These are phyloP conservation scores for Etia nguti DNA, from an alignment of 2,113 vertebrate species.

Conservation along the genomic window DNA sequence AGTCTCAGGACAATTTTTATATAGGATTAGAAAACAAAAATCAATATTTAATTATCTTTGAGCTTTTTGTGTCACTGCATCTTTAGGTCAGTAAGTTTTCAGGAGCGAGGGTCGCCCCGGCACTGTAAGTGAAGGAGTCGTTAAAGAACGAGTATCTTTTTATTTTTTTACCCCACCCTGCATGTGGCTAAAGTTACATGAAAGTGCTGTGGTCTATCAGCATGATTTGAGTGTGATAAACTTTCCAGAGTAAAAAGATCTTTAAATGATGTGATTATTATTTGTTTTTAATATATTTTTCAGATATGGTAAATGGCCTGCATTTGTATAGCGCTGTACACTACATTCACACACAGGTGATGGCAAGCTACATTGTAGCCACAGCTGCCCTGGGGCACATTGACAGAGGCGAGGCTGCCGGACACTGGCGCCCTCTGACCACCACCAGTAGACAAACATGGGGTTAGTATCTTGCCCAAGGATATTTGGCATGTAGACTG, in stretches of 20 bases:
- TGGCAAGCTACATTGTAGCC: too few relatives aligned
- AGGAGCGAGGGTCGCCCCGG: conserved; percentile 63
- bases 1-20: conserved; percentile 99
- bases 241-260: neutral
- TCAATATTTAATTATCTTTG: conserved; percentile 99
- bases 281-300: too few relatives aligned
- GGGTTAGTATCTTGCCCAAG: too few relatives aligned
- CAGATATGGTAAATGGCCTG: too few relatives aligned
- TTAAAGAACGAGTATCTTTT: conserved; percentile 78
- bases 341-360: too few relatives aligned
- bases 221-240: neutral
- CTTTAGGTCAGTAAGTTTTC: conserved; percentile 91
- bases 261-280: neutral
- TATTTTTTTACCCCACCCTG: conserved; percentile 46
- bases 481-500: too few relatives aligned
- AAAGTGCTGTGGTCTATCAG: neutral
- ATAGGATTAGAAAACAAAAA: conserved; percentile 99
- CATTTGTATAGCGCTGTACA: too few relatives aligned
- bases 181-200: conserved; percentile 68
- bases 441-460: too few relatives aligned
- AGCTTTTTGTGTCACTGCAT: conserved; percentile 99
- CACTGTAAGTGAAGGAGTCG: conserved; percentile 82
- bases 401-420: too few relatives aligned
- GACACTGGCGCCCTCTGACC: too few relatives aligned
- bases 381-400: too few relatives aligned